Evolutionary conservation across 2,888 invertebrate species (phyloP).

Genomic region (Caenorhabditis zanzibari): DNA sequence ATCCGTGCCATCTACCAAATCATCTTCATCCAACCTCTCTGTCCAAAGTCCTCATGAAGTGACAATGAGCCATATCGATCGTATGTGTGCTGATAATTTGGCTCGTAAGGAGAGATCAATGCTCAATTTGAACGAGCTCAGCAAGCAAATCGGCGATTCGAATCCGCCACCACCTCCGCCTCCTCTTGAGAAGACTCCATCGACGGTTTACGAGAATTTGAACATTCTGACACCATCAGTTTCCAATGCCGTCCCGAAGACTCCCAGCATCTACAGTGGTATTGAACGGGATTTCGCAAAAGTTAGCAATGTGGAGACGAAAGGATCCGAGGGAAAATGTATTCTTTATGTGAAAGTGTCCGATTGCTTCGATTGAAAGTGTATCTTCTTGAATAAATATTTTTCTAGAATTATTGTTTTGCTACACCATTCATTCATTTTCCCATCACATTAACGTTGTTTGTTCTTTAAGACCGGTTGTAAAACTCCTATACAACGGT

Average conservation of each 20-base stretch:
- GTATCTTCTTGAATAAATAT: neutral
- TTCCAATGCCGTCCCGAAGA: neutral
- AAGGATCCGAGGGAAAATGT: neutral
- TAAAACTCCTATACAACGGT: too few species aligned
- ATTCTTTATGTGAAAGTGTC: constrained; percentile 20
- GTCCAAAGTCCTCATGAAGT: neutral
- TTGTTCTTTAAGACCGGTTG: too few species aligned
- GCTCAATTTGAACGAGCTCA: constrained; percentile 31
- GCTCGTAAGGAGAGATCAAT: constrained; percentile 38
- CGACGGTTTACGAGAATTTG: constrained; percentile 42
- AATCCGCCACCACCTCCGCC: neutral
- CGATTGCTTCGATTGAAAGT: constrained; percentile 37
- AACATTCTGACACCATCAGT: neutral
- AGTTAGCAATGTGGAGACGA: neutral
- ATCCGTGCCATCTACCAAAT: constrained; percentile 11
- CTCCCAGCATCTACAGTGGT: neutral
- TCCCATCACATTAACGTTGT: too few species aligned
- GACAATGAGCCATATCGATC: constrained; percentile 7
- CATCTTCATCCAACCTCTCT: constrained; percentile 6
- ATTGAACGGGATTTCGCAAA: constrained; percentile 11
- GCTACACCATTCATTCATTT: too few species aligned
- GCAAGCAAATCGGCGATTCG: neutral
- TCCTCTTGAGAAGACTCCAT: neutral
- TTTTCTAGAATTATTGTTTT: too few species aligned
- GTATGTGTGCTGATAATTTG: constrained; percentile 17